phyloP scores from a whole-genome alignment of 1,140 invertebrate genomes.

The Conus betulinus region DNA sequence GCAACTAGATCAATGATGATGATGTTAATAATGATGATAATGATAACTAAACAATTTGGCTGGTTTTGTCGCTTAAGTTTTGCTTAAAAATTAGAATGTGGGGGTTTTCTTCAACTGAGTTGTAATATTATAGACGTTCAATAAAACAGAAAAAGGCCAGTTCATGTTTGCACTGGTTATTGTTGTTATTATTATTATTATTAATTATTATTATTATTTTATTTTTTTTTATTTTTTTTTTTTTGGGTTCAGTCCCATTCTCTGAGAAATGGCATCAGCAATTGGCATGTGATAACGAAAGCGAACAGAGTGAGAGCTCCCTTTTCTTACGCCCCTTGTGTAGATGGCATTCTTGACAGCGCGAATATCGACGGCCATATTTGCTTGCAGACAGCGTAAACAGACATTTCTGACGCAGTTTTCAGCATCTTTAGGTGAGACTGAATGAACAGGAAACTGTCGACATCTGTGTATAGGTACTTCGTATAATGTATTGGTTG shows the following conservation, averaged over 20 bases:
- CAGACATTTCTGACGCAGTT: conserved; percentile 5
- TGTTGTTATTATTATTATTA: not conserved
- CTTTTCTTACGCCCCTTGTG: conserved; percentile 28
- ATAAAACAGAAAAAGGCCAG: not conserved
- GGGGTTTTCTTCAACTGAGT: no score
- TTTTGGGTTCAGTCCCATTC: not conserved
- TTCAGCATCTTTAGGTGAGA: not conserved
- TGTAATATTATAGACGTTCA: no score
- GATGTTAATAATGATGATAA: no score
- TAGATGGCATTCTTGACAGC: conserved; percentile 35
- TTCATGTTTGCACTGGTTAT: not conserved
- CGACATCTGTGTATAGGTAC: not conserved
- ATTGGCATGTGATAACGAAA: no score
- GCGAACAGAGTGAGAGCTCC: conserved; percentile 1
- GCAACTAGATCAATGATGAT: no score
- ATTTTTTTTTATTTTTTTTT: no score
- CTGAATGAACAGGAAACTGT: no score
- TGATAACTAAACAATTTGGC: no score
- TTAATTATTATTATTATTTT: not conserved
- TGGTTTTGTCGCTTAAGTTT: no score
- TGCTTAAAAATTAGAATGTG: no score
- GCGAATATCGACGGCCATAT: conserved; percentile 24
- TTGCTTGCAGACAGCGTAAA: conserved; percentile 30
- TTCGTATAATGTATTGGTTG: not conserved
- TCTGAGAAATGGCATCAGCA: not conserved